Evolutionary conservation across 1,140 invertebrate genomes (phyloP).

Genomic region (Drosophila navojoa): DNA sequence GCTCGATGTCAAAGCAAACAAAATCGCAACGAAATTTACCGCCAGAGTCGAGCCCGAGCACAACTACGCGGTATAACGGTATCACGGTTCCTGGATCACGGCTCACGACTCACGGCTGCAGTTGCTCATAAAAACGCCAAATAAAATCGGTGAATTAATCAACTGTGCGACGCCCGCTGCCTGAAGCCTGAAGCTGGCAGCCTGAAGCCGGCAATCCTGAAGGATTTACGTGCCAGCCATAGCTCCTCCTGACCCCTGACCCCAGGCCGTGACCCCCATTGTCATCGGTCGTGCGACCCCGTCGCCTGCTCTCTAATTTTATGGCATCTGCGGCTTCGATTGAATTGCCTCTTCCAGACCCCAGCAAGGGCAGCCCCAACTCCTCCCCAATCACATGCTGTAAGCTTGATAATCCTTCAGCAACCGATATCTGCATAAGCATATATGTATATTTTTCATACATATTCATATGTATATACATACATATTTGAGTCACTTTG

Average conservation of each 20-base stretch:
- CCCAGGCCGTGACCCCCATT: conserved; percentile 25
- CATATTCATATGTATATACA: background rate
- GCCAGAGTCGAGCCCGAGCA: background rate
- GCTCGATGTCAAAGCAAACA: conserved; percentile 23
- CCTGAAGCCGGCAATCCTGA: conserved; percentile 12
- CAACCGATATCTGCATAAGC: background rate
- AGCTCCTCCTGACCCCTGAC: background rate
- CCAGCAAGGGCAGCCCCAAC: background rate
- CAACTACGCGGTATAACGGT: background rate
- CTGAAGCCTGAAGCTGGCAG: conserved; percentile 2
- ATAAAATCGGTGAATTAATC: conserved; percentile 70
- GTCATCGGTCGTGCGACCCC: conserved; percentile 14
- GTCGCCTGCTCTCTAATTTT: conserved; percentile 35
- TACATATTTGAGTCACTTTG: conserved; percentile 20
- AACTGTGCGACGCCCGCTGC: conserved; percentile 40
- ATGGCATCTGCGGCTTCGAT: conserved; percentile 38
- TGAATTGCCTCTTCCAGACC: conserved; percentile 16
- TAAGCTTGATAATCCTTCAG: conserved; percentile 19
- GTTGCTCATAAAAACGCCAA: conserved; percentile 67
- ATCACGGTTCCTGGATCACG: background rate
- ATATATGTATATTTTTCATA: background rate
- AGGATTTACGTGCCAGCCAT: conserved; percentile 33
- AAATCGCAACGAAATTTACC: conserved; percentile 29
- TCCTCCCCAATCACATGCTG: background rate
- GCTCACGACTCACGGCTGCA: conserved; percentile 17